phyloP scores from a whole-genome alignment of 2,113 vertebrate genomes.

The Zosterops hypoxanthus region DNA sequence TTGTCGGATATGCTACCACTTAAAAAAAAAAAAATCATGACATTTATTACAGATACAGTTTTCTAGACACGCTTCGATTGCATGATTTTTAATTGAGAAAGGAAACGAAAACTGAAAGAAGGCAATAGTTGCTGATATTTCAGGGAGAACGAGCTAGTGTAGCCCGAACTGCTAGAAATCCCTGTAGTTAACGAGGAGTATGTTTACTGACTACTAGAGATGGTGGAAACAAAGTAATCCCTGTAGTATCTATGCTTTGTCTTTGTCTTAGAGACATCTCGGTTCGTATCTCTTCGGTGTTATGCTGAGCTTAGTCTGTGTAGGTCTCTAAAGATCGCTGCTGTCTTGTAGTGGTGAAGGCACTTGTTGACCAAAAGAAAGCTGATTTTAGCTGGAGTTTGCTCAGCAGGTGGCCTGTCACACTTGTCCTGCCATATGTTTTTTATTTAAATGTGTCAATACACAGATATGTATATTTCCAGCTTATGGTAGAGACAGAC shows the following conservation, averaged over 20 bases:
- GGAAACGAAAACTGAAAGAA: neutral
- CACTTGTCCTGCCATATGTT: accelerated
- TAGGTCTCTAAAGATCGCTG: neutral
- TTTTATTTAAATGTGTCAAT: accelerated
- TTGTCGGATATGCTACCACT: neutral
- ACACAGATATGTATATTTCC: accelerated
- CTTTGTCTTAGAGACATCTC: neutral
- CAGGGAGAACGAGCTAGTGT: neutral
- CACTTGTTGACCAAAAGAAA: neutral
- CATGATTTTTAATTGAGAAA: neutral
- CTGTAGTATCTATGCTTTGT: neutral
- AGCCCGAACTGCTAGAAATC: neutral
- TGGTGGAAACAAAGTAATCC: neutral
- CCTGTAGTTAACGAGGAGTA: neutral
- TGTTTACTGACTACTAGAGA: neutral
- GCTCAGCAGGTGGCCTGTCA: neutral
- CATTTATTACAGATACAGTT: accelerated
- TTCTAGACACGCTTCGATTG: neutral
- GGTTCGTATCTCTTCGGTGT: neutral
- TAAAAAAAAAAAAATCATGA: too few species aligned
- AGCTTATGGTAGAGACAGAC: neutral
- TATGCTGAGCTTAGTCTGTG: neutral
- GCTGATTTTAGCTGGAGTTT: neutral
- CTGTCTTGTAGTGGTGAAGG: neutral
- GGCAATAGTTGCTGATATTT: neutral